phyloP scores from a whole-genome alignment of 2,888 invertebrate genomes.

The Hoplodrina ambigua region DNA sequence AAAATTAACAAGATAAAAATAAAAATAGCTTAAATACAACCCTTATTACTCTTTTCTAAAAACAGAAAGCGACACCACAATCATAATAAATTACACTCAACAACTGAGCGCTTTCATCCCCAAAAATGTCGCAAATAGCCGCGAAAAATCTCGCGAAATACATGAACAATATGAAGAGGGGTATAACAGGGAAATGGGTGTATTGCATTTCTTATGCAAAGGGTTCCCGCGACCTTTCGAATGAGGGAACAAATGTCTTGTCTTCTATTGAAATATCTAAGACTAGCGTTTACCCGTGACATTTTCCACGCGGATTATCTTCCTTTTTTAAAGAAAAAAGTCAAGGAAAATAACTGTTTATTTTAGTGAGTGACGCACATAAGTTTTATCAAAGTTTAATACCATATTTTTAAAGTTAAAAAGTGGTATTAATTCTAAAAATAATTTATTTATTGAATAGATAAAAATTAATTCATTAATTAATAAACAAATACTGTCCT shows the following conservation, averaged over 20 bases:
- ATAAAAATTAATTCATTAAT: no score
- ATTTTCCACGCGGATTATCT: no score
- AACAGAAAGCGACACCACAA: slow-evolving; percentile 33
- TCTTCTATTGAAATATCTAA: slow-evolving; percentile 45
- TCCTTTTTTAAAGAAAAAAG: no score
- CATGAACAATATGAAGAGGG: slow-evolving; percentile 50
- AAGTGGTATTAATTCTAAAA: no score
- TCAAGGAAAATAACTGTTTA: no score
- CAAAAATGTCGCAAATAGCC: slow-evolving; percentile 36
- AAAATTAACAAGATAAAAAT: slow-evolving; percentile 23
- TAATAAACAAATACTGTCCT: no score
- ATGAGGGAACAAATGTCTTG: slow-evolving; percentile 41
- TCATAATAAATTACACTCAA: slow-evolving; percentile 52
- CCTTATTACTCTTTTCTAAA: slow-evolving; percentile 31
- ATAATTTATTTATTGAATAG: no score
- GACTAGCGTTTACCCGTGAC: not conserved
- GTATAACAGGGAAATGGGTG: slow-evolving; percentile 19
- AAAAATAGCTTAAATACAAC: slow-evolving; percentile 30
- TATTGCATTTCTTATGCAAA: slow-evolving; percentile 60
- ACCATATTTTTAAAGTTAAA: no score
- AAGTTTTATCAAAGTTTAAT: no score
- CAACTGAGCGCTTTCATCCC: slow-evolving; percentile 11
- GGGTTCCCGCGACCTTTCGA: slow-evolving; percentile 17
- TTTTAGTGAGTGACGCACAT: no score
- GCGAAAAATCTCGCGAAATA: slow-evolving; percentile 51